These are phyloP conservation scores for Halcyon leucocephala DNA, from an alignment of 2,797 vertebrate genomes.

Conservation along the genomic window DNA sequence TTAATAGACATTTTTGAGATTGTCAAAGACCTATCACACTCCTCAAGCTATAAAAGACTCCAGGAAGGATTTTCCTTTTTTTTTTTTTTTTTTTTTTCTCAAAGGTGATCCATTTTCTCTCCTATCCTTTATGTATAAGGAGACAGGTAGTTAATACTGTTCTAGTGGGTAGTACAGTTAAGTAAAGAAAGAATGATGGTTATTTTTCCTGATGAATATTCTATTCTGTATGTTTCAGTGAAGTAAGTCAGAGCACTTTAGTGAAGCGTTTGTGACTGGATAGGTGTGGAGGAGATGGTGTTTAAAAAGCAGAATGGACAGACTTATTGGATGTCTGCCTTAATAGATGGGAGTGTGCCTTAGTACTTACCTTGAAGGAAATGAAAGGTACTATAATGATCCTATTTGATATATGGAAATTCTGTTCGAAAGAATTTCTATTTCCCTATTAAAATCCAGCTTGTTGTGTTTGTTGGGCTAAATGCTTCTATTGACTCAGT, in stretches of 20 bases:
- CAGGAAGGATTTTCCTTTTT: neutral
- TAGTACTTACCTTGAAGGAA: constrained; percentile 40
- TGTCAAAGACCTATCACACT: neutral
- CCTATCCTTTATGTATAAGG: neutral
- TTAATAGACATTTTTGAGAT: neutral
- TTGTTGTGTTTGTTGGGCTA: neutral
- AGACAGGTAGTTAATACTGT: neutral
- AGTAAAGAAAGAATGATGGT: neutral
- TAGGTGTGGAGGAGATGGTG: neutral
- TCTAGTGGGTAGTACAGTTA: neutral
- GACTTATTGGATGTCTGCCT: neutral
- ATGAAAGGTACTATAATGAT: constrained; percentile 12
- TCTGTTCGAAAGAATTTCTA: constrained; percentile 6
- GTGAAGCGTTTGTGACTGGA: neutral
- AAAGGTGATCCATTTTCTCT: neutral
- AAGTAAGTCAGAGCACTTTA: neutral
- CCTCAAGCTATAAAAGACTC: neutral
- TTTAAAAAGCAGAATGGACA: neutral
- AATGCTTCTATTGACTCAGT: constrained; percentile 33
- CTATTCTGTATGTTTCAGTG: neutral
- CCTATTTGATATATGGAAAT: neutral
- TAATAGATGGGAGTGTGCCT: neutral
- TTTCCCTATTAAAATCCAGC: constrained; percentile 38
- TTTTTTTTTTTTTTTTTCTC: neutral
- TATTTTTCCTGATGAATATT: neutral